Conservation (phyloP, 1,140 invertebrate species). For the Hestina assimilis region DNA sequence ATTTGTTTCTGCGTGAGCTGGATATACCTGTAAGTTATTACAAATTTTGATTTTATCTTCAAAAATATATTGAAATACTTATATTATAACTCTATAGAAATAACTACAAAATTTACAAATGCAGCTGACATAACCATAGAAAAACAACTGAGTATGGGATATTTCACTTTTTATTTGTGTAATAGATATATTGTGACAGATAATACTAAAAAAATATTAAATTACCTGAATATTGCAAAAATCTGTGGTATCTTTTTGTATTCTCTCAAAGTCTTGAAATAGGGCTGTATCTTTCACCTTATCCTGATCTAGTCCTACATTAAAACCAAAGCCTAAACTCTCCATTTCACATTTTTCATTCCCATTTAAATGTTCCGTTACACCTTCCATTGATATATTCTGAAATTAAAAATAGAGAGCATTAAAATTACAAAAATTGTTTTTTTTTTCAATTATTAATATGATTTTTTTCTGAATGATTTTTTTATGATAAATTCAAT, state of each 20-base stretch:
- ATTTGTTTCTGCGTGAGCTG: conserved; percentile 63
- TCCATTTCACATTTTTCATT: conserved; percentile 68
- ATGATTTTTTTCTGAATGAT: no score
- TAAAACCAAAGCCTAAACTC: conserved; percentile 68
- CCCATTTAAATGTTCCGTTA: conserved; percentile 63
- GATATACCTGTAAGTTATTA: conserved; percentile 59
- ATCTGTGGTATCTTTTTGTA: conserved; percentile 77
- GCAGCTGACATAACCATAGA: no score
- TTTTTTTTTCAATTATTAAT: no score
- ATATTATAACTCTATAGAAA: no score
- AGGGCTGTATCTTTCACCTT: conserved; percentile 57
- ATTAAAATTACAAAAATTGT: no score
- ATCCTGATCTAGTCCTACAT: conserved; percentile 61
- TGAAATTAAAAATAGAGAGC: conserved; percentile 50
- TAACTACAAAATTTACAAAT: no score
- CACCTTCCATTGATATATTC: conserved; percentile 66
- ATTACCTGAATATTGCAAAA: conserved; percentile 75
- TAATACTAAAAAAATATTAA: background rate
- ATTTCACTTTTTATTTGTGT: no score
- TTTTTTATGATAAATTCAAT: no score
- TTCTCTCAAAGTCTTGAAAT: conserved; percentile 74
- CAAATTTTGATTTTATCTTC: background rate
- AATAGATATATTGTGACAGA: background rate
- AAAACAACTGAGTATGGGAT: no score
- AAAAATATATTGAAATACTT: no score